Evolutionary conservation across 2,797 vertebrate genomes (phyloP).

Genomic region (Erpetoichthys calabaricus): DNA sequence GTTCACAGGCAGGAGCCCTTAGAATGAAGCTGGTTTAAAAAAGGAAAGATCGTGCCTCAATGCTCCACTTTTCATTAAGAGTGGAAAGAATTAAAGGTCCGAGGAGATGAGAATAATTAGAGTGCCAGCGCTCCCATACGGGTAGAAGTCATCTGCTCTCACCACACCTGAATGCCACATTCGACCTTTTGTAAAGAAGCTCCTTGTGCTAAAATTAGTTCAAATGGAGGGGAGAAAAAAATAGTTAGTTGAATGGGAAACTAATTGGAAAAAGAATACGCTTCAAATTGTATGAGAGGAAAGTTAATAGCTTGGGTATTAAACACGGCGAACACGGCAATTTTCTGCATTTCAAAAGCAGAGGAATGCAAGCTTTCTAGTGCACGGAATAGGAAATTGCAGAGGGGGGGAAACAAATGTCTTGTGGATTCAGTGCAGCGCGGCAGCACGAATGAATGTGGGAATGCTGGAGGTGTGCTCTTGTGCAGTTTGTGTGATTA

Average conservation of each 20-base stretch:
- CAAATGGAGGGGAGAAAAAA: background rate
- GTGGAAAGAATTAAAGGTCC: no score
- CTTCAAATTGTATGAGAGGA: background rate
- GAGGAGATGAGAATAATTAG: no score
- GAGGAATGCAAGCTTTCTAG: no score
- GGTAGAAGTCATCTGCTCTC: background rate
- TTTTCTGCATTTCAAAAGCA: no score
- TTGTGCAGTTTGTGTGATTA: background rate
- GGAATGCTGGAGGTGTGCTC: background rate
- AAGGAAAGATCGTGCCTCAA: no score
- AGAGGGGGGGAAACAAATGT: background rate
- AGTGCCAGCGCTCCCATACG: no score
- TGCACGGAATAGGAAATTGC: no score
- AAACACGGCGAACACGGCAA: background rate
- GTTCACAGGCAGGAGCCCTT: no score
- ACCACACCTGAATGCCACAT: background rate
- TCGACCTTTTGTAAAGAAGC: conserved; percentile 2
- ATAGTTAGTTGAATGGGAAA: background rate
- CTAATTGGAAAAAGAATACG: conserved; percentile 1
- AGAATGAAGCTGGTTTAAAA: no score
- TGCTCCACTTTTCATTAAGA: no score
- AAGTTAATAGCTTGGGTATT: background rate
- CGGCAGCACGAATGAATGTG: background rate
- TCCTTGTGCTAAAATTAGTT: background rate
- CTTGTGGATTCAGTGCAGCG: background rate